Evolutionary conservation across 2,888 invertebrate species (phyloP), one percentile per base, ranked within the genome.

Genomic region (Parochlus steinenii): DNA sequence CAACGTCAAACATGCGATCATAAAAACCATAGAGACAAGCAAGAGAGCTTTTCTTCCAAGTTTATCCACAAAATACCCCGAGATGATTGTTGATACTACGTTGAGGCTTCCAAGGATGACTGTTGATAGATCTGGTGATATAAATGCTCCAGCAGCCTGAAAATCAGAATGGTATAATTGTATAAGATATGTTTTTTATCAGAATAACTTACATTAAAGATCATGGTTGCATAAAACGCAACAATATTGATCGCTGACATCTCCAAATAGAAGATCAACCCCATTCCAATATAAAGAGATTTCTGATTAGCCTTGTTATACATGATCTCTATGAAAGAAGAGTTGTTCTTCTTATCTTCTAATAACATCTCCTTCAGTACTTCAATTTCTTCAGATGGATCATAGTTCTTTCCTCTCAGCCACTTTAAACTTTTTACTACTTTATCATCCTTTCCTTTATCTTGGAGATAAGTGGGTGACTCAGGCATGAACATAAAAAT

Each of bases 261-360:
- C n/a, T 37, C 31, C 49, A 86, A 86, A 54, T 83, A 78, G 43
- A 80, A 56, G 82, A 85, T 83, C 11, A 86, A 61, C 1, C 72
- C 68, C 45, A 73, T 71, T 41, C 70, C 71, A 39, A 79, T 73
- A 2, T 75, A 33, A 1, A 76, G 54, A 1, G 72, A 74, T 47
- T 67, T 72, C 17, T 66, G 52, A 0, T 72, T 68, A 0, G 70
- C 68, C 42, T 58, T 68, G 29, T 69, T 65, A n/a, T 27, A 22
- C 1, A 72, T 67, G 45, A 72, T 71, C n/a, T n/a, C n/a, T n/a
- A n/a, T n/a, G n/a, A n/a, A n/a, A n/a, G n/a, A n/a, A n/a, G n/a
- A n/a, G n/a, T n/a, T n/a, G n/a, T n/a, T n/a, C n/a, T n/a, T n/a
- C n/a, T n/a, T n/a, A n/a, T n/a, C n/a, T n/a, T n/a, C n/a, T n/a